Evolutionary conservation across 2,888 invertebrate species (phyloP), one percentile per base, ranked within the genome.

Genomic region (Spodoptera picta): DNA sequence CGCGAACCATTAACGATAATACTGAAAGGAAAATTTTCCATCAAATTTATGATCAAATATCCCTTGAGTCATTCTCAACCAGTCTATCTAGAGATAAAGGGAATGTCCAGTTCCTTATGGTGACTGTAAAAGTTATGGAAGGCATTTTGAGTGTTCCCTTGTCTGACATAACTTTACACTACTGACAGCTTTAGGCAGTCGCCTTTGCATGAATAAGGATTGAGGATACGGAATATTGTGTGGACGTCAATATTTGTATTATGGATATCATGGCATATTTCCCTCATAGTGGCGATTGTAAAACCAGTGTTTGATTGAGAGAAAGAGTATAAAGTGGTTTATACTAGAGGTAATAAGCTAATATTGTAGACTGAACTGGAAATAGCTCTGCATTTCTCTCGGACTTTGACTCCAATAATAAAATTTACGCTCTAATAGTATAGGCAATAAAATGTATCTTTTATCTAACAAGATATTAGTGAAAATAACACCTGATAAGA

Each of bases 1-100:
- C 53, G 58, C 60, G 60, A 70, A 54, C 75, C 84, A 82, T 84
- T 82, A 83, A 64, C 70, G 83, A 84, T 85, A 86, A 75, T 75
- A 72, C 72, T 75, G 79, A 78, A 81, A 80, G 76, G 79, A 81
- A 75, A 82, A 82, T 81, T 79, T 79, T 75, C 73, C 66, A 69
- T 77, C 73, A 48, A 70, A 81, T 86, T 85, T 85, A 86, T 77
- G 81, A 79, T 70, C 73, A 60, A 75, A 51, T 66, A 69, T 53
- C 53, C 65, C 69, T 65, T 80, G 76, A 79, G 69, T 79, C 79
- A 79, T 58, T 75, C 56, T 44, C 51, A 60, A 73, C 69, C 61
- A 69, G 75, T 59, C 75, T 63, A 60, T 69, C 53, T 36, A 46
- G 56, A 77, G 75, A 75, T 75, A 75, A 77, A 69, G 75, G 51